A percentile compares a stretch with the other conserved stretches of the same genome.
These are phyloP conservation scores for Operophtera brumata DNA, from an alignment of 2,888 invertebrate species.

Conservation along the genomic window DNA sequence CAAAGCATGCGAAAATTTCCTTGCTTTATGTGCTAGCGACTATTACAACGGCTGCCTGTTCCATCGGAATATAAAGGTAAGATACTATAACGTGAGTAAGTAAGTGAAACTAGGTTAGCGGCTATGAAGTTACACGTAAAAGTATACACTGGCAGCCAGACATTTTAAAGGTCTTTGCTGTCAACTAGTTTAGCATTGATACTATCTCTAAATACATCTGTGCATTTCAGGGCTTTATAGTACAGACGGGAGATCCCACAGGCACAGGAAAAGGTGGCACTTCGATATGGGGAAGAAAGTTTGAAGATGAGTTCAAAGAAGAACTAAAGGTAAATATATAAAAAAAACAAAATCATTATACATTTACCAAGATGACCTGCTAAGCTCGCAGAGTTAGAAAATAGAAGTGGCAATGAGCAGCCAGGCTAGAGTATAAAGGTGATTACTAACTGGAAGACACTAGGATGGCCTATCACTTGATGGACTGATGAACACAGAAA, in stretches of 20 bases:
- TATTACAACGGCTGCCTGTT: slow-evolving; percentile 98
- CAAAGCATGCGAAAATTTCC: slow-evolving; percentile 97
- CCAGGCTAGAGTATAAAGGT: no score
- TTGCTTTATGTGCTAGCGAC: slow-evolving; percentile 96
- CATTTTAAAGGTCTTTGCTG: no score
- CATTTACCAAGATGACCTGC: no score
- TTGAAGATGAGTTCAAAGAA: slow-evolving; percentile 98
- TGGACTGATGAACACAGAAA: no score
- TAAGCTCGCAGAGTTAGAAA: no score
- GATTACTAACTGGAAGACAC: no score
- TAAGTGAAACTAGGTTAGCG: background rate
- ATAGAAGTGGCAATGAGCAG: no score
- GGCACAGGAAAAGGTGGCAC: slow-evolving; percentile 98
- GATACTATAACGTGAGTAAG: background rate
- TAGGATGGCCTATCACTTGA: no score
- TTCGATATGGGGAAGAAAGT: slow-evolving; percentile 97
- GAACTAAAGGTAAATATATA: slow-evolving; percentile 84
- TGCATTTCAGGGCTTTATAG: slow-evolving; percentile 88
- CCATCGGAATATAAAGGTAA: slow-evolving; percentile 96
- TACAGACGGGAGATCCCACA: slow-evolving; percentile 91
- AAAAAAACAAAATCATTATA: no score
- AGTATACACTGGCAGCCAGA: no score
- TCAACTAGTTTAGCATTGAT: background rate
- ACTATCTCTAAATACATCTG: background rate
- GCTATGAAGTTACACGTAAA: background rate